Percentiles rank a stretch among this genome's conserved stretches.
phyloP scores from a whole-genome alignment of 1,140 invertebrate genomes.

The Lysiphlebus fabarum region DNA sequence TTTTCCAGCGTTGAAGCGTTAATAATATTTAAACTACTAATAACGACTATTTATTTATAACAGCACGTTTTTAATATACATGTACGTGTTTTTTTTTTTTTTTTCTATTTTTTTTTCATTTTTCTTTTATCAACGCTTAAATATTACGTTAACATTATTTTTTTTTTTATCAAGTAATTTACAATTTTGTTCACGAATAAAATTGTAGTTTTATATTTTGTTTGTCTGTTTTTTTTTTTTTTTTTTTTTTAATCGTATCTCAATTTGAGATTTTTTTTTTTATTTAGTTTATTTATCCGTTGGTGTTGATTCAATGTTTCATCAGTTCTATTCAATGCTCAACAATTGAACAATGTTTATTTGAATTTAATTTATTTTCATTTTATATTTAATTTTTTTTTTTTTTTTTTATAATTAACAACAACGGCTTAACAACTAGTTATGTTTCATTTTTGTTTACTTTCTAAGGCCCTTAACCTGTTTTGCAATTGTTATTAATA shows the following conservation, averaged over 20 bases:
- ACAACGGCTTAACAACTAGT: slow-evolving; percentile 42
- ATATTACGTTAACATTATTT: slow-evolving; percentile 24
- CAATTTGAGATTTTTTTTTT: no score
- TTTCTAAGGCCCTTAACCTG: slow-evolving; percentile 38
- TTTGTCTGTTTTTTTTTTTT: background rate
- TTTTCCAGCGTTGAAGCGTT: slow-evolving; percentile 7
- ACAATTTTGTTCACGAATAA: background rate
- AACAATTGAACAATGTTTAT: background rate
- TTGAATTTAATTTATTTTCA: background rate
- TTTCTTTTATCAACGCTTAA: slow-evolving; percentile 17
- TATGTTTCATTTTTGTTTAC: slow-evolving; percentile 44
- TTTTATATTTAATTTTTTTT: background rate
- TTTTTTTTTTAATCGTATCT: background rate
- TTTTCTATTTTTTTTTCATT: background rate
- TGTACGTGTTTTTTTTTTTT: background rate
- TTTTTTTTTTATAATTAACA: slow-evolving; percentile 34
- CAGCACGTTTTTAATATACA: slow-evolving; percentile 1
- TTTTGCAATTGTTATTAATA: no score
- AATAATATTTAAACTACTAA: background rate
- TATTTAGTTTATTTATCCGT: no score
- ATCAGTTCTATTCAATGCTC: no score
- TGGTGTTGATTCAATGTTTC: no score
- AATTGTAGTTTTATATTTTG: background rate
- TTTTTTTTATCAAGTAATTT: background rate
- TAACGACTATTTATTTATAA: slow-evolving; percentile 7